Percentiles rank a stretch among this genome's conserved stretches.
phyloP scores from a whole-genome alignment of 1,140 invertebrate species.

The Bactericera cockerelli region DNA sequence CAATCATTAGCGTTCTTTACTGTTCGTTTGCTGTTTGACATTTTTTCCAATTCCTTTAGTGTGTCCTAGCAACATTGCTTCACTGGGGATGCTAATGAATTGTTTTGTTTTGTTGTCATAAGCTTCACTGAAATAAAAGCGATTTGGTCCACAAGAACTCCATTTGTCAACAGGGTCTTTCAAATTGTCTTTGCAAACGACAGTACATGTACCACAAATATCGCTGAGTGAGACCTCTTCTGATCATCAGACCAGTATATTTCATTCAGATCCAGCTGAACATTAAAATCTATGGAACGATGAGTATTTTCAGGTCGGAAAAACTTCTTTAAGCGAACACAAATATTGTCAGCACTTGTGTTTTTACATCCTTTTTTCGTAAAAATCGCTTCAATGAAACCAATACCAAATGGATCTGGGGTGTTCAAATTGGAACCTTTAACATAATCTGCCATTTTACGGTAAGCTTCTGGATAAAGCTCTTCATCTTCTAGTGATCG shows the following conservation, averaged over 20 bases:
- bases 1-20: constrained; percentile 24
- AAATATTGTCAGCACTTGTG: too few relatives aligned
- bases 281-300: constrained; percentile 30
- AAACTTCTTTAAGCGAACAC: constrained; percentile 48
- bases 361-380: constrained; percentile 24
- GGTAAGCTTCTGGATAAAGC: too few relatives aligned
- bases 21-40: constrained; percentile 30
- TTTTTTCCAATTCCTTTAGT: constrained; percentile 55
- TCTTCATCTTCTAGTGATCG: constrained; percentile 31
- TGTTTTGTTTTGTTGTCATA: constrained; percentile 42
- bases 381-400: constrained; percentile 42
- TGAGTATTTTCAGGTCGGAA: constrained; percentile 65
- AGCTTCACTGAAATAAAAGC: constrained; percentile 60
- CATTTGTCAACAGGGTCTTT: constrained; percentile 38
- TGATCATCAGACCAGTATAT: constrained; percentile 50
- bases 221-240: constrained; percentile 36
- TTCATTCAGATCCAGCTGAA: constrained; percentile 52
- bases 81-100: constrained; percentile 44
- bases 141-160: constrained; percentile 42
- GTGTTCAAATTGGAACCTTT: constrained; percentile 58
- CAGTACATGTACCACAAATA: constrained; percentile 45
- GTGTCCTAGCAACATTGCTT: constrained; percentile 33
- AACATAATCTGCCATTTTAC: constrained; percentile 27
- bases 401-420: constrained; percentile 59
- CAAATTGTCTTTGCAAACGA: constrained; percentile 40